These are phyloP conservation scores for Scopus umbretta DNA, from an alignment of 2,113 vertebrate genomes.

Conservation along the genomic window DNA sequence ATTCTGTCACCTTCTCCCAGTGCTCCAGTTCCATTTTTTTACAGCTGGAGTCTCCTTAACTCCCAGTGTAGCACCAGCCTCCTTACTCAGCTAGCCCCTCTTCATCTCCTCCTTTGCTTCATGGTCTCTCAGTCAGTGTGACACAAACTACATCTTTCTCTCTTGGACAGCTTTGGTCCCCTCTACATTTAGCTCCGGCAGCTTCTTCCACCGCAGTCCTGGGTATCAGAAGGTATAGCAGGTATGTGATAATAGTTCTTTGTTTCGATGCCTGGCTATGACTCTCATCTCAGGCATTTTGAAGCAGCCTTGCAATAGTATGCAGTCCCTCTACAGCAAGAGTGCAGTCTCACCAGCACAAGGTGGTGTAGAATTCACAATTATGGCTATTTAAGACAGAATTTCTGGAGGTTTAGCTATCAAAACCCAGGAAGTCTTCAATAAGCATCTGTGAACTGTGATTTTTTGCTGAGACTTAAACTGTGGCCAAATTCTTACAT, in stretches of 20 bases:
- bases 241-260: not conserved
- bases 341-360: not conserved
- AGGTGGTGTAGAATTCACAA: not conserved
- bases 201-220: not conserved
- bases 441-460: not conserved
- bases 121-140: not conserved
- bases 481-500: not conserved
- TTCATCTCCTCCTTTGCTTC: not conserved
- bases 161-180: not conserved
- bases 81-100: not conserved
- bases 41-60: not conserved
- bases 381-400: not conserved
- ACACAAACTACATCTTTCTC: not conserved
- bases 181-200: not conserved
- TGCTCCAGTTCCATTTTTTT: not conserved
- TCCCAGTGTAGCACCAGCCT: not conserved
- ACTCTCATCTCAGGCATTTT: not conserved
- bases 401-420: not conserved
- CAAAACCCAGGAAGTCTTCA: not conserved
- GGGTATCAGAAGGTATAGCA: not conserved
- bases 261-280: not conserved
- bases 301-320: not conserved
- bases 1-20: not conserved
- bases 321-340: not conserved
- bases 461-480: not conserved